Conservation (phyloP, 2,113 vertebrate genomes). For the zebrafish (Danio rerio) region DNA sequence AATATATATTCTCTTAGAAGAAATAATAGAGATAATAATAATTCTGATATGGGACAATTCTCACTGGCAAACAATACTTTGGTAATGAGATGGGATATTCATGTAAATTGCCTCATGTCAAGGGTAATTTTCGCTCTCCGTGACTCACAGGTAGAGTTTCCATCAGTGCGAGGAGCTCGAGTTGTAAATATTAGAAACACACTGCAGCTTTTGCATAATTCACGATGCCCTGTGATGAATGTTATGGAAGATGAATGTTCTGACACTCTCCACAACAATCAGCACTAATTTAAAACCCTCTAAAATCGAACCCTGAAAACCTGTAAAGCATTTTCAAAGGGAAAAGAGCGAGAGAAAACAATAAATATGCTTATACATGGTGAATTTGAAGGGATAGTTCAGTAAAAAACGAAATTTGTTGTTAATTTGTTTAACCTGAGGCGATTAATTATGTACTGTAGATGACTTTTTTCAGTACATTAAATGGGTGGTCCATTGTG, state of each 20-base stretch:
- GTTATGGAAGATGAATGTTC: conserved; percentile 40
- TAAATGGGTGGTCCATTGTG: too few relatives aligned
- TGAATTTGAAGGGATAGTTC: too few relatives aligned
- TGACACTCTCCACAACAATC: conserved; percentile 38
- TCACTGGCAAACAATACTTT: conserved; percentile 30
- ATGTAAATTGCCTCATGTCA: conserved; percentile 37
- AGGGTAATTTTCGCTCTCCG: conserved; percentile 33
- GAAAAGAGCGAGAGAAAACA: too few relatives aligned
- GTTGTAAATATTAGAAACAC: conserved; percentile 48
- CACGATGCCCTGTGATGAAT: conserved; percentile 37
- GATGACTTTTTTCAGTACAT: too few relatives aligned
- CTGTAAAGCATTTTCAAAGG: too few relatives aligned
- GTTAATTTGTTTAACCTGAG: too few relatives aligned
- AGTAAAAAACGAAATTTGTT: too few relatives aligned
- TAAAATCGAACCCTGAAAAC: conserved; percentile 8
- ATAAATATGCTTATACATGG: too few relatives aligned
- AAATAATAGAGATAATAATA: conserved; percentile 34
- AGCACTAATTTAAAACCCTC: conserved; percentile 26
- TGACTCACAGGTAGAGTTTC: conserved; percentile 49
- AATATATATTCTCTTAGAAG: conserved; percentile 28
- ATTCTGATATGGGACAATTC: conserved; percentile 30
- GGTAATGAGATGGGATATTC: conserved; percentile 20
- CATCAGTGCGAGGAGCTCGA: conserved; percentile 39
- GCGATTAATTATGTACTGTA: too few relatives aligned
- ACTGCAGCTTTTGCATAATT: conserved; percentile 46